Evolutionary conservation across 2,113 vertebrate genomes (phyloP).

Genomic region (Pelobates fuscus): DNA sequence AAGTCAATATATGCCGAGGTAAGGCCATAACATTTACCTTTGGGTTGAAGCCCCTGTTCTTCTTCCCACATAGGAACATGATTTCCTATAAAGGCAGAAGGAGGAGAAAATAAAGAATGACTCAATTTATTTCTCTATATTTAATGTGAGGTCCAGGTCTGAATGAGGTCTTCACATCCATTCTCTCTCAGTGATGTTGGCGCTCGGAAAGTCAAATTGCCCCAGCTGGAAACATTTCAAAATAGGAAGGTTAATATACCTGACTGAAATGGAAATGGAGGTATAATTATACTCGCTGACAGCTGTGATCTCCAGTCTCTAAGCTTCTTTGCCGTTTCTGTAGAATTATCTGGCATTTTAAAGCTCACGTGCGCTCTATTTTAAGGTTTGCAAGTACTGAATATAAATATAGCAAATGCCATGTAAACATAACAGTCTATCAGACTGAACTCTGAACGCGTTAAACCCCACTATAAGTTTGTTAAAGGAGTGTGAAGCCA

Average conservation of each 20-base stretch:
- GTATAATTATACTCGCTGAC: not conserved
- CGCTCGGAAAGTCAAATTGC: too few species aligned
- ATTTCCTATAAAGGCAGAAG: too few species aligned
- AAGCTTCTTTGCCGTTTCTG: not conserved
- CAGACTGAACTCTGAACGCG: not conserved
- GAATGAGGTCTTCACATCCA: not conserved
- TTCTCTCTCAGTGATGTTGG: too few species aligned
- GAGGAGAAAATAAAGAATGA: too few species aligned
- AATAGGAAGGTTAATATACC: not conserved
- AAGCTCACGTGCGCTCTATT: conserved; percentile 11
- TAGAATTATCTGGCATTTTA: not conserved
- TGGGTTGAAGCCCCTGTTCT: too few species aligned
- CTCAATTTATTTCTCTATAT: too few species aligned
- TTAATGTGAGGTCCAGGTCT: too few species aligned
- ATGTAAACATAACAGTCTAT: conserved; percentile 19
- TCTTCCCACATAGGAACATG: too few species aligned
- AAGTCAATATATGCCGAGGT: too few species aligned
- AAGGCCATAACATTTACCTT: too few species aligned
- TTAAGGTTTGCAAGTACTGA: not conserved
- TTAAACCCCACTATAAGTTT: not conserved
- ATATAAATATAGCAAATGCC: conserved; percentile 9
- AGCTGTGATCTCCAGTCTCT: not conserved
- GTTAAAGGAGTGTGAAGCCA: not conserved
- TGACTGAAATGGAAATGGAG: not conserved
- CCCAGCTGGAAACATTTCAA: not conserved